These are phyloP conservation scores for Capromys pilorides DNA, from an alignment of 2,797 vertebrate genomes.

Conservation along the genomic window DNA sequence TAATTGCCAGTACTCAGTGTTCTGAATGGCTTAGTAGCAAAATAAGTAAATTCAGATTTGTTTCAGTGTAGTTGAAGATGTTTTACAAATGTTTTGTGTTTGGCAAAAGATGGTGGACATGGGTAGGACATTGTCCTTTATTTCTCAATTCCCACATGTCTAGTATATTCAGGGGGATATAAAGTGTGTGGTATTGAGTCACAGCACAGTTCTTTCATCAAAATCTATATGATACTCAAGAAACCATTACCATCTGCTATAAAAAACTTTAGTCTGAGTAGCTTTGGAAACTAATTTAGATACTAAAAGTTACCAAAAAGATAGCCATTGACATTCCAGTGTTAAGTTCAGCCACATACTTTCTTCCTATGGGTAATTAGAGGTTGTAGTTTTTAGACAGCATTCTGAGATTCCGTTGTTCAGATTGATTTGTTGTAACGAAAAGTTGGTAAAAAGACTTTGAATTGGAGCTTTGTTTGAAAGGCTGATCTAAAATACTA, in stretches of 20 bases:
- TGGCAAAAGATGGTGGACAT: background rate
- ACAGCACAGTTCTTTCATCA: background rate
- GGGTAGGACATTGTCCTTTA: background rate
- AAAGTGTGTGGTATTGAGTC: background rate
- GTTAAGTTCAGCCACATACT: background rate
- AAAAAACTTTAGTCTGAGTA: constrained; percentile 19
- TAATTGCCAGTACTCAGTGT: background rate
- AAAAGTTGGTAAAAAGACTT: background rate
- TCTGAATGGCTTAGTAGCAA: background rate
- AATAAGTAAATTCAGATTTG: background rate
- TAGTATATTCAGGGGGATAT: background rate
- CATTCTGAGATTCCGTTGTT: background rate
- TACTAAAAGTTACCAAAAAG: background rate
- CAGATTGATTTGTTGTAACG: constrained; percentile 5
- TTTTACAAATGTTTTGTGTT: constrained; percentile 24
- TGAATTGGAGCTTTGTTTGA: constrained; percentile 1
- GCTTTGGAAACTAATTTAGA: constrained; percentile 31
- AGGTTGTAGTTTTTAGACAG: background rate
- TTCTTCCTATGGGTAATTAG: background rate
- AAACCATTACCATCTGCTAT: background rate
- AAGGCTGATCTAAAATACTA: background rate
- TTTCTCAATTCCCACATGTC: background rate
- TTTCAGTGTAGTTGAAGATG: background rate
- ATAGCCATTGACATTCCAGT: background rate
- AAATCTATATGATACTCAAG: background rate